phyloP scores from a whole-genome alignment of 2,888 invertebrate genomes.

The Troides oblongomaculatus region DNA sequence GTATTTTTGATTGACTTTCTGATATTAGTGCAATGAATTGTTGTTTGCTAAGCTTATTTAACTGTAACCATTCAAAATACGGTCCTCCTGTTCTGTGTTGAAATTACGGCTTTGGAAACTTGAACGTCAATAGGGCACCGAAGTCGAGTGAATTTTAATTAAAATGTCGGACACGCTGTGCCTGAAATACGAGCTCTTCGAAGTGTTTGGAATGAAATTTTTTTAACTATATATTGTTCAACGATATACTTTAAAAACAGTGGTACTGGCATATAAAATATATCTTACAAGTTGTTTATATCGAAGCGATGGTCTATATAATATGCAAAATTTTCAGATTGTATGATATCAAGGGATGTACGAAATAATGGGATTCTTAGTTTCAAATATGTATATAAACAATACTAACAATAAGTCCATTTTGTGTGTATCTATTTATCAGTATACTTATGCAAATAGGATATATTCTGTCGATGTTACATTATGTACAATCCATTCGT shows the following conservation, averaged over 20 bases:
- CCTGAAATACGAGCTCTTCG: constrained; percentile 31
- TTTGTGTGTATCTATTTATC: background rate
- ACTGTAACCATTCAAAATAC: background rate
- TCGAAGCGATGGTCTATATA: too few relatives aligned
- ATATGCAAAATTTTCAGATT: background rate
- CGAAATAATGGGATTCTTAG: background rate
- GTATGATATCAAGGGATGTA: background rate
- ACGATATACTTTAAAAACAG: background rate
- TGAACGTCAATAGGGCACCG: constrained; percentile 28
- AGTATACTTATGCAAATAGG: background rate
- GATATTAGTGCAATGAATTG: background rate
- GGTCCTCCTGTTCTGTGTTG: background rate
- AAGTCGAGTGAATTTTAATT: constrained; percentile 28
- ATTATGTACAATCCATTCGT: too few relatives aligned
- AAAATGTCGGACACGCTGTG: constrained; percentile 29
- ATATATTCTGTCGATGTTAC: too few relatives aligned
- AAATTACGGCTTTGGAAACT: constrained; percentile 19
- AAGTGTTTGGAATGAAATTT: constrained; percentile 17
- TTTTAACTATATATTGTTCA: constrained; percentile 9
- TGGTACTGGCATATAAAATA: background rate
- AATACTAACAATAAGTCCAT: background rate
- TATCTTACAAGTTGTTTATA: background rate
- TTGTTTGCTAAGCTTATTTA: background rate
- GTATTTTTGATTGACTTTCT: background rate
- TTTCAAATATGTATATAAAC: background rate